phyloP scores from a whole-genome alignment of 2,797 vertebrate genomes.

The Cynodonichthys magdalenae region DNA sequence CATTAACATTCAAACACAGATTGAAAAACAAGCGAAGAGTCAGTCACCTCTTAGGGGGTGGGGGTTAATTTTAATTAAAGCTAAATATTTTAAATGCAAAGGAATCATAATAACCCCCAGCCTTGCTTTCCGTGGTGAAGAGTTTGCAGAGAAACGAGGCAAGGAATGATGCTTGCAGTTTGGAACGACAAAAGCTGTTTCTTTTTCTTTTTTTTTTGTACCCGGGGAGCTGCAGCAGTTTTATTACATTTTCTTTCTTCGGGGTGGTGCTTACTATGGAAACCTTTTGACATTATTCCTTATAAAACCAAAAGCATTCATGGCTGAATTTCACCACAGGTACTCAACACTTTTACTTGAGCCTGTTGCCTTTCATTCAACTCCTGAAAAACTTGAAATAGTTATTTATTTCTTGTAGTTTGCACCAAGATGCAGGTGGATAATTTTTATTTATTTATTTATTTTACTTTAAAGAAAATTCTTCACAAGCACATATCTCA shows the following conservation, averaged over 20 bases:
- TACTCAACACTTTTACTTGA: conserved; percentile 1
- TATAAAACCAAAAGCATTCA: conserved; percentile 14
- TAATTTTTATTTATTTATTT: neutral
- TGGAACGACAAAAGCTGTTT: conserved; percentile 24
- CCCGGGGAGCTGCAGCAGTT: conserved; percentile 32
- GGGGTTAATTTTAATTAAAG: conserved; percentile 20
- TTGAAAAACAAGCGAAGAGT: neutral
- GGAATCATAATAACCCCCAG: conserved; percentile 19
- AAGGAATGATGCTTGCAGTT: conserved; percentile 20
- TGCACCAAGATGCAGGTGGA: conserved; percentile 6
- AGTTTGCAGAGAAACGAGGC: conserved; percentile 25
- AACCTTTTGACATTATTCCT: conserved; percentile 55
- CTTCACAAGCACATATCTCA: neutral
- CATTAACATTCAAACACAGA: conserved; percentile 24
- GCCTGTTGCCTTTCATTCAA: conserved; percentile 20
- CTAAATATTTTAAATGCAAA: conserved; percentile 33
- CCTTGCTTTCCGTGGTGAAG: conserved; percentile 34
- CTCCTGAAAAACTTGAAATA: conserved; percentile 25
- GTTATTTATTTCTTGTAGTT: conserved; percentile 30
- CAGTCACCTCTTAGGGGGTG: conserved; percentile 27
- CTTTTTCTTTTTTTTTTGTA: conserved; percentile 39
- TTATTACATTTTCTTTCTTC: conserved; percentile 48
- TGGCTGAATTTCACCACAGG: conserved; percentile 30
- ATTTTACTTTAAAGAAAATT: neutral
- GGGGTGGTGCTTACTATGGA: conserved; percentile 32